Evolutionary conservation across 2,113 vertebrate species (phyloP).

Genomic region (Salvelinus fontinalis): DNA sequence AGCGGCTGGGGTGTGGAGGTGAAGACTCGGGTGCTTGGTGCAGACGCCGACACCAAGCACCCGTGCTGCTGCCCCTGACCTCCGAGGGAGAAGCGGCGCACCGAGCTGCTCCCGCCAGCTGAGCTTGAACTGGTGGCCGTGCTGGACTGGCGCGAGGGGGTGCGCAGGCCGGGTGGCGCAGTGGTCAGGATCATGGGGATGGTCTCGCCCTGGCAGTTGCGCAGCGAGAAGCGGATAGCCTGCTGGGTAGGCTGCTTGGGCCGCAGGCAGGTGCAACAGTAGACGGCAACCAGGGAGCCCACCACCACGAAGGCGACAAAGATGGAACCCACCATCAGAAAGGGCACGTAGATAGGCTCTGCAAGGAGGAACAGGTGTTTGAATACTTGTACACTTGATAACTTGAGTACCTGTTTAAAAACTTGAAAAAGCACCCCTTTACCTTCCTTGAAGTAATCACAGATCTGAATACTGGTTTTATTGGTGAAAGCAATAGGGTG

Average conservation of each 20-base stretch:
- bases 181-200: slow-evolving; percentile 95
- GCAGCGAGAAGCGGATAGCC: slow-evolving; percentile 90
- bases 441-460: no score
- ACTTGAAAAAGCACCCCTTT: background rate
- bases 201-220: slow-evolving; percentile 92
- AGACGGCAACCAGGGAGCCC: slow-evolving; percentile 91
- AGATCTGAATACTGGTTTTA: no score
- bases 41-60: slow-evolving; percentile 70
- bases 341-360: slow-evolving; percentile 96
- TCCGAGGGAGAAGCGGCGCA: slow-evolving; percentile 84
- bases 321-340: slow-evolving; percentile 96
- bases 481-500: no score
- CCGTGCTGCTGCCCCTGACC: slow-evolving; percentile 73
- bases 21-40: slow-evolving; percentile 52
- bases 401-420: background rate
- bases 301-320: slow-evolving; percentile 95
- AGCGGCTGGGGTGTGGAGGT: slow-evolving; percentile 60
- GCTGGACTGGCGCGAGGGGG: slow-evolving; percentile 91
- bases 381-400: background rate
- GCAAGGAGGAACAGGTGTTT: slow-evolving; percentile 40
- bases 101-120: slow-evolving; percentile 78
- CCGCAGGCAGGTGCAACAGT: slow-evolving; percentile 94
- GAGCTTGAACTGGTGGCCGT: slow-evolving; percentile 92
- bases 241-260: slow-evolving; percentile 90
- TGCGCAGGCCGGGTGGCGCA: slow-evolving; percentile 79